These are phyloP conservation scores for Tringa solitaria DNA, from an alignment of 2,113 vertebrate genomes.

Conservation along the genomic window DNA sequence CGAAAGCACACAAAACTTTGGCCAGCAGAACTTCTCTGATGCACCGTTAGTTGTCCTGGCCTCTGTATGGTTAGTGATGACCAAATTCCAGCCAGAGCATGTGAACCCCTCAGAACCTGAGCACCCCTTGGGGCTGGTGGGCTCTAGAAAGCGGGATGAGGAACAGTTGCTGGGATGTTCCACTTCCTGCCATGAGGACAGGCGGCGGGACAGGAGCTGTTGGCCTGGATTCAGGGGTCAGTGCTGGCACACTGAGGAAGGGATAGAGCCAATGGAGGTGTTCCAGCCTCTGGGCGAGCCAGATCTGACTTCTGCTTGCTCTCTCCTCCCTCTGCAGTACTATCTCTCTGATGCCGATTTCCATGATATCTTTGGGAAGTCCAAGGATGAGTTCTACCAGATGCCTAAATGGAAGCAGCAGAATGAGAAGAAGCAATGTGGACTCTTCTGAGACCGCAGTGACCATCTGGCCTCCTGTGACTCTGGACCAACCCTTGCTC, in stretches of 20 bases:
- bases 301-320: neutral
- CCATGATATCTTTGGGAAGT: conserved; percentile 81
- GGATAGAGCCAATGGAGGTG: neutral
- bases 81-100: neutral
- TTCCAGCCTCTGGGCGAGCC: neutral
- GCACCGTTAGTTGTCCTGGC: neutral
- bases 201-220: neutral
- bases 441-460: conserved; percentile 80
- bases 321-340: conserved; percentile 65
- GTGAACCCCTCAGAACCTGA: neutral
- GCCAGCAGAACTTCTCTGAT: neutral
- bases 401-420: conserved; percentile 90
- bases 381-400: conserved; percentile 80
- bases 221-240: neutral
- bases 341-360: conserved; percentile 86
- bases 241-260: neutral
- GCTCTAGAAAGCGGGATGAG: neutral
- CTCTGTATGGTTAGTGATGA: neutral
- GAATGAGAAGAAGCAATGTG: conserved; percentile 84
- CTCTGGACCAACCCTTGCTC: neutral
- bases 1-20: neutral
- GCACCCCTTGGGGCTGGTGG: neutral
- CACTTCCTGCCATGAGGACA: neutral
- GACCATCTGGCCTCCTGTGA: neutral
- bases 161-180: neutral